Percentiles rank a stretch among this genome's conserved stretches.
These are phyloP conservation scores for Clarias batrachus DNA, from an alignment of 2,113 vertebrate species.

Conservation along the genomic window DNA sequence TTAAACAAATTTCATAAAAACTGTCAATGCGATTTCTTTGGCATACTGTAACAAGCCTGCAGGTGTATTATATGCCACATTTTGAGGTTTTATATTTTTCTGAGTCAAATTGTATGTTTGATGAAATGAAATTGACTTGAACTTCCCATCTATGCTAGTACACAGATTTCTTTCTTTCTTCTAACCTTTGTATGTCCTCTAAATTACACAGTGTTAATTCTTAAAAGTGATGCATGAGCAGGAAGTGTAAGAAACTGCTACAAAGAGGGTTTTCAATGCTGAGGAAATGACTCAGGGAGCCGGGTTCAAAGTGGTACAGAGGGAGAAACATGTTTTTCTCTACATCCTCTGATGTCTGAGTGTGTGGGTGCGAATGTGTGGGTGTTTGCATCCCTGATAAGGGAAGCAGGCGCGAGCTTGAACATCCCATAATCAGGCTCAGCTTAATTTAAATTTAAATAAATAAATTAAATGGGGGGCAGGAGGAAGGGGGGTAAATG, in stretches of 20 bases:
- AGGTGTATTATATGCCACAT: background rate
- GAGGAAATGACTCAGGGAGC: background rate
- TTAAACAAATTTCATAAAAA: background rate
- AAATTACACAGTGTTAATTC: conserved; percentile 25
- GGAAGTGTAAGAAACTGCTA: conserved; percentile 12
- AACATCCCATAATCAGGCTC: conserved; percentile 40
- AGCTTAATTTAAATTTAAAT: background rate
- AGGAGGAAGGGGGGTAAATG: conserved; percentile 20
- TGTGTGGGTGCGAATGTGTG: background rate
- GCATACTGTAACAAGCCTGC: background rate
- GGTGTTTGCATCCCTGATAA: conserved; percentile 19
- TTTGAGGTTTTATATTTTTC: background rate
- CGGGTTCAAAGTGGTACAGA: background rate
- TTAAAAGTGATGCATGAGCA: conserved; percentile 32
- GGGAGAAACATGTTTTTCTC: conserved; percentile 14
- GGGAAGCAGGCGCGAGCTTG: conserved; percentile 11
- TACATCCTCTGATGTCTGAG: conserved; percentile 10
- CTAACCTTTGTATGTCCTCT: background rate
- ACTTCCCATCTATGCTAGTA: background rate
- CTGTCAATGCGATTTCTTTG: background rate
- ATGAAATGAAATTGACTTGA: background rate
- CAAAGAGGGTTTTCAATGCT: background rate
- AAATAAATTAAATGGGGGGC: too few relatives aligned
- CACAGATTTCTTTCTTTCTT: background rate
- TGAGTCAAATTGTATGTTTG: background rate